Evolutionary conservation across 2,113 vertebrate species (phyloP), one percentile per base, ranked within the genome.

Genomic region (Aegypius monachus): DNA sequence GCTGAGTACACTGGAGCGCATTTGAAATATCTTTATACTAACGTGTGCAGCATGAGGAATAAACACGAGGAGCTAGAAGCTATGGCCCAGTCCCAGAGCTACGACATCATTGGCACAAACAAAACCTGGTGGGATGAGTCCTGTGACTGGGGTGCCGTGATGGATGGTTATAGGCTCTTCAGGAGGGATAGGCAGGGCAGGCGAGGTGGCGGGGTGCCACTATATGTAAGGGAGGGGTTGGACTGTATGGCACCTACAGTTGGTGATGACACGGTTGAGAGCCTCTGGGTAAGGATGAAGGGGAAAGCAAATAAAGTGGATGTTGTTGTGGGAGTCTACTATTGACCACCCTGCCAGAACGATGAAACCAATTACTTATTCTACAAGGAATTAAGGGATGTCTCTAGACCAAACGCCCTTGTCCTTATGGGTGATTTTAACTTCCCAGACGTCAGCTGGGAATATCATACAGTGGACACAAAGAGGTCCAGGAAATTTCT

Each of bases 71-170:
- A 62, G 13, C 15, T 47, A 15, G 29, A 77, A 86, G 32, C 32
- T 50, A 42, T 53, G 52, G 12, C 16, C 17, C 42, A 25, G 11
- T 56, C 17, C 27, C 32, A 53, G 48, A 45, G 19, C 47, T 63
- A 53, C 0, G 2, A 45, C 5, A 20, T 21, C 32, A 25, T 0
- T 32, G 26, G 15, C 20, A 3, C 25, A 86, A 81, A 7, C 5
- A 3, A 77, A 86, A 21, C 11, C 20, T 72, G 23, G 12, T n/a
- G 23, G 27, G 19, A n/a, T 18, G 12, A 77, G n/a, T 66, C 47
- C 47, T 48, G 47, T 47, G 21, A 22, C 22, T 83, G 10, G 13
- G 18, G 13, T 68, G 29, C 34, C 0, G 1, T 52, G 6, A 6
- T 16, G 11, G 38, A 62, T 1, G 9, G 13, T 10, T 52, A 56